Base-by-base conservation (phyloP, 2,113 vertebrate species). In the Perca fluviatilis region DNA sequence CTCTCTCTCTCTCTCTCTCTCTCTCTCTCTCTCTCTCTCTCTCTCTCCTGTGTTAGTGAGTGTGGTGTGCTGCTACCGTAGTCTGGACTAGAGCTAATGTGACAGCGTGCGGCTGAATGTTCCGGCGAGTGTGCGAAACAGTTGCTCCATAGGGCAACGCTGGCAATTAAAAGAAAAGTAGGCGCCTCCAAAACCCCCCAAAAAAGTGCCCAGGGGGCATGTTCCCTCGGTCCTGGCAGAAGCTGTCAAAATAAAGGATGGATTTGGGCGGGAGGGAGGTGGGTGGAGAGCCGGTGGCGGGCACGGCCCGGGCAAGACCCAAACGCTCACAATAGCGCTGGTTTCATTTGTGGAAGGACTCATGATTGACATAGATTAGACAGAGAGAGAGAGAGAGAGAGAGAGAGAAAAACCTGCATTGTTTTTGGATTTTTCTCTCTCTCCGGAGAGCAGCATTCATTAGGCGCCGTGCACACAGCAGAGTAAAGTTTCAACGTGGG, bases 361-460 rank as follows among this genome's bases (percentile, higher is more conserved):
- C 86, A 86, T 95, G 93, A 94, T 94, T 95, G 94, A 95, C 93
- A 94, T 92, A 95, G 93, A 95, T 95, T 95, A 95, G 93, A 93
- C 92, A 33, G 30, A 33, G 30, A 27, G 27, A 27, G 27, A 33
- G 30, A 27, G 27, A 27, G 27, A 27, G 27, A 27, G 27, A 91
- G 89, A 90, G 91, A 36, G 6, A 91, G 87, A 89, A 90, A 94
- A 94, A 93, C 93, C 91, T 92, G 92, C 90, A 94, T 93, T 94
- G 93, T 93, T 93, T 36, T 95, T 94, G 89, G 89, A 86, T 91
- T 93, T 92, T 92, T 88, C 36, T 40, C 36, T 40, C 36, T 85
- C 91, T 90, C 87, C 77, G 30, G 91, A 93, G 94, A 92, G 91
- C 53, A 85, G 90, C 92, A 93, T 94, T 95, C 93, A 94, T 94